phyloP scores from a whole-genome alignment of 2,888 invertebrate species.

The Cordilura impudica region DNA sequence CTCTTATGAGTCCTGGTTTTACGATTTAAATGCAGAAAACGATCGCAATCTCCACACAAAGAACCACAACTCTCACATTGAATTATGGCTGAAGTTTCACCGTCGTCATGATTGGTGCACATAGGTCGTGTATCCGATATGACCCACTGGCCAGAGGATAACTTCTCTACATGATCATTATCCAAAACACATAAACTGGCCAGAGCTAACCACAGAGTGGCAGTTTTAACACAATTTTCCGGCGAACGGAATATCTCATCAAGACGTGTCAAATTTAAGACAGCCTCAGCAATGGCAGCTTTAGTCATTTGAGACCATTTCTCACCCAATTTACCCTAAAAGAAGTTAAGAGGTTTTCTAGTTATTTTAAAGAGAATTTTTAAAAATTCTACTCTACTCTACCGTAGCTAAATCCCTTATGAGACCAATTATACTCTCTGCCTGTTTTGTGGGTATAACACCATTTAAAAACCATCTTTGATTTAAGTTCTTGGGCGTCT shows the following conservation, averaged over 20 bases:
- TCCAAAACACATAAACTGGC: constrained; percentile 96
- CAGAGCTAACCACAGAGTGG: constrained; percentile 93
- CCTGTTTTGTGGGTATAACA: constrained; percentile 88
- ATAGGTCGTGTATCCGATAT: constrained; percentile 83
- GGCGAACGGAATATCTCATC: constrained; percentile 87
- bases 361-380: too few species aligned
- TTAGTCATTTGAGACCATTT: constrained; percentile 93
- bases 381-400: constrained; percentile 72
- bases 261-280: constrained; percentile 89
- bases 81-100: constrained; percentile 93
- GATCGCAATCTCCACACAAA: constrained; percentile 96
- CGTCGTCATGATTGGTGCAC: constrained; percentile 98
- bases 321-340: constrained; percentile 89
- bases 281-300: constrained; percentile 91
- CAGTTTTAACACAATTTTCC: constrained; percentile 87
- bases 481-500: constrained; percentile 75
- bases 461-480: constrained; percentile 92
- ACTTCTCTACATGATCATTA: constrained; percentile 90
- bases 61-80: constrained; percentile 95
- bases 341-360: constrained; percentile 52
- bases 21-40: constrained; percentile 94
- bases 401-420: constrained; percentile 96
- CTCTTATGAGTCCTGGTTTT: constrained; percentile 90
- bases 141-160: constrained; percentile 89
- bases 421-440: constrained; percentile 91